Conservation (phyloP, 2,113 vertebrate species). For the Dromiciops gliroides region DNA sequence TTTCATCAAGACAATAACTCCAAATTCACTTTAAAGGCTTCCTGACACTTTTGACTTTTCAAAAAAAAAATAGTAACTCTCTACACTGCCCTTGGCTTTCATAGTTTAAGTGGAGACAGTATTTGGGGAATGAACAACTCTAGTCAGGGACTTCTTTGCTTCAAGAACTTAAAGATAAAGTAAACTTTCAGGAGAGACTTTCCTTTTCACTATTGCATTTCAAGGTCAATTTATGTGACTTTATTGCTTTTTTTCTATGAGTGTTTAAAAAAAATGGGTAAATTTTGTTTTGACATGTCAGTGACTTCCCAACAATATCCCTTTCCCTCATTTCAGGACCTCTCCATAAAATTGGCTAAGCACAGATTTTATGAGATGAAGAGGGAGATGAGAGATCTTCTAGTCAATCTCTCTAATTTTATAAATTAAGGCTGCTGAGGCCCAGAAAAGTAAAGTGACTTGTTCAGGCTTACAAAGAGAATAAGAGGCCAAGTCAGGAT, state of each 20-base stretch:
- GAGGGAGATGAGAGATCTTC: not conserved
- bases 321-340: not conserved
- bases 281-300: not conserved
- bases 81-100: constrained; percentile 41
- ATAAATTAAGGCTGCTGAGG: not conserved
- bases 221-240: constrained; percentile 31
- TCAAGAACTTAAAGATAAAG: not conserved
- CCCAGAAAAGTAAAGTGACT: not conserved
- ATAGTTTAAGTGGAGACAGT: not conserved
- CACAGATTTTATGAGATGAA: not conserved
- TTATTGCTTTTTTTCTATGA: not conserved
- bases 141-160: constrained; percentile 7
- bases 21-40: constrained; percentile 38
- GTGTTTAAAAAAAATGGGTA: not conserved
- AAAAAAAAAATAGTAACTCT: constrained; percentile 40
- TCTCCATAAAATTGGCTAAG: not conserved
- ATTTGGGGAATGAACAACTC: constrained; percentile 40
- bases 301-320: not conserved
- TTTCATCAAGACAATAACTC: constrained; percentile 50
- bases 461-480: not conserved
- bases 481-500: not conserved
- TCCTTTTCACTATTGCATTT: constrained; percentile 3
- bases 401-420: not conserved
- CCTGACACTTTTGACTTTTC: constrained; percentile 36
- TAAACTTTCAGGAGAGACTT: constrained; percentile 29